Evolutionary conservation across 2,797 vertebrate genomes (phyloP), one percentile per base, ranked within the genome.

Genomic region (Catostomus latipinnis): DNA sequence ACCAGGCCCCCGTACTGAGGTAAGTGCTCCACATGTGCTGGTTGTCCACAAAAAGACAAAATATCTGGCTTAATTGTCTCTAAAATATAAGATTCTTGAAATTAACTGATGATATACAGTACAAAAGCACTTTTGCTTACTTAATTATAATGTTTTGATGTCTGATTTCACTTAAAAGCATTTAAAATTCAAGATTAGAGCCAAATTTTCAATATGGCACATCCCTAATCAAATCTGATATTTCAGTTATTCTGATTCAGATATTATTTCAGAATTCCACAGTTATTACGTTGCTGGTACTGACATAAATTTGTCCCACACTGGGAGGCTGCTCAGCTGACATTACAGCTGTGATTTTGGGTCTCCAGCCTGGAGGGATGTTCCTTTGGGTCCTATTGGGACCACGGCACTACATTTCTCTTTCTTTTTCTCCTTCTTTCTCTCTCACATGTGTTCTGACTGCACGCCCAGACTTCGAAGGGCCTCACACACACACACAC

Each of bases 381-480:
- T 79, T 86, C 86, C 86, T 87, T 87, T 83, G 68, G 74, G 70
- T 78, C 85, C 83, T 78, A 43, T 78, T 82, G 86, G 79, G 77
- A 57, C 71, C 54, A 53, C 11, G 4, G 74, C 80, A 62, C 76
- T 14, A 48, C 71, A 70, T 77, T 70, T 82, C 68, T 84, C 78
- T 48, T 67, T 76, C 56, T 71, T 52, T 67, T 60, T 80, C 76
- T 76, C 72, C 34, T 46, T 71, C 60, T 65, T 13, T 81, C 67
- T 80, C 76, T 60, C 62, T 60, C 70, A 80, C 76, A 88, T 88
- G 81, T 76, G 71, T 53, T 87, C 84, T 46, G 81, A 89, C 81
- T 87, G 88, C 86, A 86, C 86, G 87, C 87, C 85, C 88, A 72
- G 71, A 58, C 68, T 71, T 43, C 67, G 43, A 70, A 76, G 79